These are phyloP conservation scores for Ondatra zibethicus DNA, from an alignment of 2,113 vertebrate species.

Conservation along the genomic window DNA sequence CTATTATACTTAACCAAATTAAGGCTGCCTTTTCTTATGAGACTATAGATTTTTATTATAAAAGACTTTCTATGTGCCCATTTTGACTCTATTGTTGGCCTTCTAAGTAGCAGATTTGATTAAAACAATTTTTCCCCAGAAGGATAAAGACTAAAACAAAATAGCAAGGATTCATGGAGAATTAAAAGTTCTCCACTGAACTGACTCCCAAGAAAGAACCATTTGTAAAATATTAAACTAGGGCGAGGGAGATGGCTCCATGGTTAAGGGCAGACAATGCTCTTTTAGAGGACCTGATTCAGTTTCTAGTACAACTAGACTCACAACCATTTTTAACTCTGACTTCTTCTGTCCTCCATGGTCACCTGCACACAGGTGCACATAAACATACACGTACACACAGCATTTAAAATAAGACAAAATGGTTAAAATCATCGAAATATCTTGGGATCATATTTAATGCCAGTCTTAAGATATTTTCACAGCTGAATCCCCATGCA, in stretches of 20 bases:
- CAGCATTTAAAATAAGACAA: background rate
- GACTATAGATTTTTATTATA: constrained; percentile 23
- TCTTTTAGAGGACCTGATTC: background rate
- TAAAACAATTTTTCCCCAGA: constrained; percentile 30
- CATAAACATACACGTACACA: background rate
- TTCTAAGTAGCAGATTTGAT: constrained; percentile 44
- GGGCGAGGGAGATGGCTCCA: background rate
- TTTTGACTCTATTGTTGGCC: constrained; percentile 14
- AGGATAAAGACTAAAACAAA: constrained; percentile 43
- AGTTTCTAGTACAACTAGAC: background rate
- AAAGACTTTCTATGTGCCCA: background rate
- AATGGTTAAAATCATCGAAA: background rate
- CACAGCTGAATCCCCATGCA: background rate
- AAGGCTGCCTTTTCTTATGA: constrained; percentile 47
- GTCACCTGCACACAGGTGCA: background rate
- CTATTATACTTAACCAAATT: constrained; percentile 34
- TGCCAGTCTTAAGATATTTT: background rate
- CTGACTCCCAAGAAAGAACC: background rate
- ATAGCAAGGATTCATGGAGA: background rate
- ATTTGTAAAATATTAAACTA: constrained; percentile 17
- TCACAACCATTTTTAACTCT: background rate
- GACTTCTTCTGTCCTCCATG: background rate
- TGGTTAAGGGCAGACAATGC: background rate
- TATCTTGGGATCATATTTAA: background rate
- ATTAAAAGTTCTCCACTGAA: background rate